Base-by-base conservation (phyloP, 2,797 vertebrate species). In the Nannoperca obscura region DNA sequence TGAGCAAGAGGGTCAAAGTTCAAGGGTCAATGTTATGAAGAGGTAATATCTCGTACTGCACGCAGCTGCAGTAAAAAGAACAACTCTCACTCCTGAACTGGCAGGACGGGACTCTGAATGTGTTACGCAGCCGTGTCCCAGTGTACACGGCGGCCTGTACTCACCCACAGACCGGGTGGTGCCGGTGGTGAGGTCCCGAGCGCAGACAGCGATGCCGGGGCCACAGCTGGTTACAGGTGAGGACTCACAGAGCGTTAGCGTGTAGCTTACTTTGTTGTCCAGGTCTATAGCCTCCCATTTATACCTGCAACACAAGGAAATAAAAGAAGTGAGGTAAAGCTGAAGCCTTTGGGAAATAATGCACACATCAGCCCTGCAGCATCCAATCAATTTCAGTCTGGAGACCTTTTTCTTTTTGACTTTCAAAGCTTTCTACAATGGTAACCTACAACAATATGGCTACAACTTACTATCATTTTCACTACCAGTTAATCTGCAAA, bases 261-360 rank as follows among this genome's bases (percentile, higher is more conserved):
- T 95, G 93, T 99, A 99, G 74, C 90, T 91, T 19, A 96, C 84
- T 0, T 90, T 89, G 42, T 88, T 96, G 80, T 96, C 94, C 71
- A 71, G 76, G 90, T 99, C 97, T 52, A 97, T 91, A 34, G 97
- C 97, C 93, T 98, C 92, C 98, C 98, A 99, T 34, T 95, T 96
- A 70, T 96, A 97, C 66, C 98, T 99, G 90, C 50, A 95, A 92
- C 49, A 85, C 70, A 92, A 69, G 71, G 71, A 64, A 76, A 63
- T 47, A 40, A 70, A n/a, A 53, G 3, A 58, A 5, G 47, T 32
- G 0, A 17, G 1, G 9, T 2, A 22, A 7, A 38, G 24, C 1
- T 27, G 24, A 27, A 27, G 24, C 24, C 24, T 27, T 27, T 27
- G 2, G 24, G 24, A 27, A 27, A 27, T 27, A 27, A 27, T 5